Conservation (phyloP, 2,113 vertebrate genomes). For the Heliornis fulica region DNA sequence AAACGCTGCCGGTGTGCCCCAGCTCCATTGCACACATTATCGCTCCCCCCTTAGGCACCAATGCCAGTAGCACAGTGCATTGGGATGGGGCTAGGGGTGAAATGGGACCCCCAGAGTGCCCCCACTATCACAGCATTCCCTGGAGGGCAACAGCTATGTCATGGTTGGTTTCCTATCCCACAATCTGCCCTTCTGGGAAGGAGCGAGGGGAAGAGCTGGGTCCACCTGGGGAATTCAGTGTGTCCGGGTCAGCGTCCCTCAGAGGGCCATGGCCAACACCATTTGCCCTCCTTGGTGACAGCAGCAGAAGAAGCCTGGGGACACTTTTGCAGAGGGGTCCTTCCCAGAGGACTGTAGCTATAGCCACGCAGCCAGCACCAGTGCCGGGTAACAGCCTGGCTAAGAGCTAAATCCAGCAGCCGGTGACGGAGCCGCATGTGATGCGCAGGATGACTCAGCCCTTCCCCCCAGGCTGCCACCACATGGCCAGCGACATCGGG, state of each 20-base stretch:
- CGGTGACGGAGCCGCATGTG: not conserved
- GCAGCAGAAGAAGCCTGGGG: not conserved
- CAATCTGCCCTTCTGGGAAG: not conserved
- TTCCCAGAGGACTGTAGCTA: not conserved
- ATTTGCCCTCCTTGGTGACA: not conserved
- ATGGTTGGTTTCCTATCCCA: not conserved
- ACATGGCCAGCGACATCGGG: fast-evolving
- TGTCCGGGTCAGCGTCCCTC: not conserved
- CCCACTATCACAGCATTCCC: not conserved
- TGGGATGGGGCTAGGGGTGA: not conserved
- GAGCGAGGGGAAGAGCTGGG: not conserved
- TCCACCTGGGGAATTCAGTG: not conserved
- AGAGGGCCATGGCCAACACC: not conserved
- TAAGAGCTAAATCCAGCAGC: not conserved
- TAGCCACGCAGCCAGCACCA: fast-evolving
- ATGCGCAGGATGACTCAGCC: constrained; percentile 1
- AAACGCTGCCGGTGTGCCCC: fast-evolving
- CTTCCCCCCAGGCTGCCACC: not conserved
- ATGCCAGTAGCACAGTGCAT: not conserved
- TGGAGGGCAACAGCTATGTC: not conserved
- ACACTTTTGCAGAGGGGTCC: not conserved
- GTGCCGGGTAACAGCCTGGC: not conserved
- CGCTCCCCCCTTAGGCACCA: not conserved
- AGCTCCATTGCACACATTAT: not conserved
- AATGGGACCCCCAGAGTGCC: not conserved